Evolutionary conservation across 2,113 vertebrate genomes (phyloP).

Genomic region (Xyliphius kryptos): DNA sequence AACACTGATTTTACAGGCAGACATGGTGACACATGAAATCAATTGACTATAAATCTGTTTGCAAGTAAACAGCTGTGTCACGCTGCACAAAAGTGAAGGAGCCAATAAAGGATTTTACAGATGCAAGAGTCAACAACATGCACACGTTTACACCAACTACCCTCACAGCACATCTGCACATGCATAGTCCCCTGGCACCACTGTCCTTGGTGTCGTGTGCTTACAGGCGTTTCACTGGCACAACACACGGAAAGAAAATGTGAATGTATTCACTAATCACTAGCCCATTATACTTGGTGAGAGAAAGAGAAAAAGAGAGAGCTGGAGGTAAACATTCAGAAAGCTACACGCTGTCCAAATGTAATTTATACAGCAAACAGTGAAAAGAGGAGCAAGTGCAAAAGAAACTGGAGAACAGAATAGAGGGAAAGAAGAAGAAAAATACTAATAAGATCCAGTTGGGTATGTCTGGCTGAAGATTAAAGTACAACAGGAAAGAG

Average conservation of each 20-base stretch:
- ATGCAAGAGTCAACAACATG: slow-evolving; percentile 19
- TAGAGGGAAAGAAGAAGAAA: slow-evolving; percentile 29
- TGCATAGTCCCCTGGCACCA: slow-evolving; percentile 63
- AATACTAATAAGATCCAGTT: slow-evolving; percentile 69
- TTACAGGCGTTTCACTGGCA: slow-evolving; percentile 66
- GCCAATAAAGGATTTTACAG: slow-evolving; percentile 14
- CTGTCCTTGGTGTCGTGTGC: slow-evolving; percentile 60
- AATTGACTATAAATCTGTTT: slow-evolving; percentile 3
- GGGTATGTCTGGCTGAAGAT: slow-evolving; percentile 67
- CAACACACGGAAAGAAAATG: slow-evolving; percentile 71
- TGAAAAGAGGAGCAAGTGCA: too few species aligned
- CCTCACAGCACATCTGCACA: slow-evolving; percentile 38
- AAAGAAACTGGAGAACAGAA: too few species aligned
- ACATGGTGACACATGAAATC: slow-evolving; percentile 23
- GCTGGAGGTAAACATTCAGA: slow-evolving; percentile 50
- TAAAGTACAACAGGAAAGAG: too few species aligned
- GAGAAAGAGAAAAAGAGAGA: slow-evolving; percentile 24
- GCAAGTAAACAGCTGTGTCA: slow-evolving; percentile 12
- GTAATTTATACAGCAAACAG: slow-evolving; percentile 68
- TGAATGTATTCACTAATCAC: slow-evolving; percentile 73
- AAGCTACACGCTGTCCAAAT: slow-evolving; percentile 65
- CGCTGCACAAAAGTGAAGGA: background rate
- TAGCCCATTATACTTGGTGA: slow-evolving; percentile 59
- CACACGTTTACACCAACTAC: slow-evolving; percentile 28
- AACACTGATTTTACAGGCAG: slow-evolving; percentile 14